These are phyloP conservation scores for Diabrotica undecimpunctata DNA, from an alignment of 1,140 invertebrate genomes.

Conservation along the genomic window DNA sequence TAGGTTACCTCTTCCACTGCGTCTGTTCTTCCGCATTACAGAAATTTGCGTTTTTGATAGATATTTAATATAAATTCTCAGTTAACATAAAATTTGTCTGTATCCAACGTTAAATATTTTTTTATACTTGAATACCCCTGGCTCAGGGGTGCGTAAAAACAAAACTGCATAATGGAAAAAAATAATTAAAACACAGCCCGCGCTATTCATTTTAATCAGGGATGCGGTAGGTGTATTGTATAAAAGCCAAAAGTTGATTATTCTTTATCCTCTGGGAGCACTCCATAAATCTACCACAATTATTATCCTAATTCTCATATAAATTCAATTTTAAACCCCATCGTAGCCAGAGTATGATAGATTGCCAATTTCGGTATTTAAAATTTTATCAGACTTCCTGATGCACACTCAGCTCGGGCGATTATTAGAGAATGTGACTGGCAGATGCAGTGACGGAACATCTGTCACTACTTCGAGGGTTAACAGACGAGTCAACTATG, in stretches of 20 bases:
- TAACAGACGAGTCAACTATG: not conserved
- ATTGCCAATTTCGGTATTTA: conserved; percentile 14
- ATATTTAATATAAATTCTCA: no score
- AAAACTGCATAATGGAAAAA: not conserved
- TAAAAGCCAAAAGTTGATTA: not conserved
- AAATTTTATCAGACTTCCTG: conserved; percentile 13
- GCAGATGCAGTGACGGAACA: not conserved
- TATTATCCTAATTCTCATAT: not conserved
- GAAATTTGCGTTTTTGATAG: no score
- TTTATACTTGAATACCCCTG: no score
- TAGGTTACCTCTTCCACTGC: no score
- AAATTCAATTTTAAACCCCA: conserved; percentile 1
- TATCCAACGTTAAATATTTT: no score
- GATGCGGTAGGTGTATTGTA: not conserved
- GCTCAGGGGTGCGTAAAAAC: no score
- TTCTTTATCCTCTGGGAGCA: not conserved
- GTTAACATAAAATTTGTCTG: no score
- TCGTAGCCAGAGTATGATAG: conserved; percentile 2
- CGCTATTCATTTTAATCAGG: not conserved
- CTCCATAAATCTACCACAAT: conserved; percentile 1
- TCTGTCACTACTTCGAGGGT: not conserved
- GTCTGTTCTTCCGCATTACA: no score
- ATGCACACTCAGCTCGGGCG: conserved; percentile 6
- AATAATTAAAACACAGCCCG: not conserved
- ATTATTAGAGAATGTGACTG: conserved; percentile 10